Percentiles rank a stretch among this genome's conserved stretches.
These are phyloP conservation scores for Axea sp. DNA, from an alignment of 2,888 invertebrate genomes.

Conservation along the genomic window DNA sequence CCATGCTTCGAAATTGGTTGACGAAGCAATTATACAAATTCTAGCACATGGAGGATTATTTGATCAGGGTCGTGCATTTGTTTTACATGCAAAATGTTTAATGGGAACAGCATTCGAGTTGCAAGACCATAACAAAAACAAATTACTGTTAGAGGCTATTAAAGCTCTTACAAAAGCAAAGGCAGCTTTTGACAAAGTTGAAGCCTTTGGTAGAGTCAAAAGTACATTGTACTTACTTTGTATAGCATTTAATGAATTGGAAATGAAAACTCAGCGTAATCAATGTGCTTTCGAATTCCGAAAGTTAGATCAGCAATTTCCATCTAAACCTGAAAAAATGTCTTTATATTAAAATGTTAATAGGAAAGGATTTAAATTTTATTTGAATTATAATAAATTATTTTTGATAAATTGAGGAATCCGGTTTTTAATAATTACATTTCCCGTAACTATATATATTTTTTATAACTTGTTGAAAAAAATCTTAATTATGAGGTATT, in stretches of 20 bases:
- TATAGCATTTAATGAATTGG: slow-evolving; percentile 86
- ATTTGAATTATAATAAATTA: slow-evolving; percentile 14
- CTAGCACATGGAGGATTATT: slow-evolving; percentile 90
- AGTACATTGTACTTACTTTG: slow-evolving; percentile 85
- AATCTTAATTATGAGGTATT: no score
- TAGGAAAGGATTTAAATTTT: no score
- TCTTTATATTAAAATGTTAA: slow-evolving; percentile 71
- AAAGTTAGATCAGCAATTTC: slow-evolving; percentile 87
- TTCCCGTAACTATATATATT: no score
- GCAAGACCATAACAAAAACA: slow-evolving; percentile 80
- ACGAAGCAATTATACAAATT: slow-evolving; percentile 85
- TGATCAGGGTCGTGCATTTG: slow-evolving; percentile 88
- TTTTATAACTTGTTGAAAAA: no score
- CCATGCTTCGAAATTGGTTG: slow-evolving; percentile 86
- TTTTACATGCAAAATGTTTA: slow-evolving; percentile 89
- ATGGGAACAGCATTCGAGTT: slow-evolving; percentile 83
- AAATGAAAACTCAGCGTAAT: slow-evolving; percentile 86
- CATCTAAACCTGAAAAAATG: slow-evolving; percentile 81
- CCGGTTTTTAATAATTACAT: no score
- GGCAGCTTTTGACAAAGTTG: slow-evolving; percentile 86
- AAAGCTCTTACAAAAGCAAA: slow-evolving; percentile 85
- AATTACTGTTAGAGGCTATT: slow-evolving; percentile 82
- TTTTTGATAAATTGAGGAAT: background rate
- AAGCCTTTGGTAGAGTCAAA: slow-evolving; percentile 87
- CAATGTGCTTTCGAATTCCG: slow-evolving; percentile 90